phyloP scores from a whole-genome alignment of 2,888 invertebrate species.

The Adela reaumurella region DNA sequence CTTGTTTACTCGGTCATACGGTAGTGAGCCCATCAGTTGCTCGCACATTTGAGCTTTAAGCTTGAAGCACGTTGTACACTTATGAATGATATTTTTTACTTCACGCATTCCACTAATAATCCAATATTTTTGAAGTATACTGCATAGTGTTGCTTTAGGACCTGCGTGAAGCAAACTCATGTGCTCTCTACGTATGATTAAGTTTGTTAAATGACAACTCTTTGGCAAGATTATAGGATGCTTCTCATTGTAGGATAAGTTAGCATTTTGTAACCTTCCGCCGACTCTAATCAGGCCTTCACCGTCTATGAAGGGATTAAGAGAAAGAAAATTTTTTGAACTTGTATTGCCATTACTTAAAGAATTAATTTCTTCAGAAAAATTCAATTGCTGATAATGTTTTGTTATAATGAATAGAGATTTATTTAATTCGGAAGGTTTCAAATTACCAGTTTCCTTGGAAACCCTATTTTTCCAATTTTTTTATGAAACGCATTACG shows the following conservation, averaged over 20 bases:
- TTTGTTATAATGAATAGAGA: too few relatives aligned
- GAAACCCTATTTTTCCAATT: background rate
- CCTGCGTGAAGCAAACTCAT: slow-evolving; percentile 11
- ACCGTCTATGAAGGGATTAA: slow-evolving; percentile 2
- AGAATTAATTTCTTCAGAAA: too few relatives aligned
- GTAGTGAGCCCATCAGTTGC: slow-evolving; percentile 5
- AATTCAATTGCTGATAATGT: too few relatives aligned
- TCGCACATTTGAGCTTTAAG: background rate
- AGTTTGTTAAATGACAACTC: slow-evolving; percentile 9
- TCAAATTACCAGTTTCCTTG: too few relatives aligned
- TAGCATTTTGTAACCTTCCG: slow-evolving; percentile 10
- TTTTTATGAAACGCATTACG: background rate
- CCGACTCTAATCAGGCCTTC: slow-evolving; percentile 9
- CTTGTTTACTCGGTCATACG: slow-evolving; percentile 2
- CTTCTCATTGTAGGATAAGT: slow-evolving; percentile 11
- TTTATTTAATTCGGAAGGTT: too few relatives aligned
- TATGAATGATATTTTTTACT: slow-evolving; percentile 7
- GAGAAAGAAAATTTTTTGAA: background rate
- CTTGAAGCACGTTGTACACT: slow-evolving; percentile 4
- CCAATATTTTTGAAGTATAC: slow-evolving; percentile 14
- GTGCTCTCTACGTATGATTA: slow-evolving; percentile 11
- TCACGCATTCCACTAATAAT: slow-evolving; percentile 10
- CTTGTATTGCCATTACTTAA: too few relatives aligned
- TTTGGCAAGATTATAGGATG: slow-evolving; percentile 12
- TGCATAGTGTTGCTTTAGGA: slow-evolving; percentile 9